Conservation (phyloP, 2,113 vertebrate species). For the Elephantulus edwardii region DNA sequence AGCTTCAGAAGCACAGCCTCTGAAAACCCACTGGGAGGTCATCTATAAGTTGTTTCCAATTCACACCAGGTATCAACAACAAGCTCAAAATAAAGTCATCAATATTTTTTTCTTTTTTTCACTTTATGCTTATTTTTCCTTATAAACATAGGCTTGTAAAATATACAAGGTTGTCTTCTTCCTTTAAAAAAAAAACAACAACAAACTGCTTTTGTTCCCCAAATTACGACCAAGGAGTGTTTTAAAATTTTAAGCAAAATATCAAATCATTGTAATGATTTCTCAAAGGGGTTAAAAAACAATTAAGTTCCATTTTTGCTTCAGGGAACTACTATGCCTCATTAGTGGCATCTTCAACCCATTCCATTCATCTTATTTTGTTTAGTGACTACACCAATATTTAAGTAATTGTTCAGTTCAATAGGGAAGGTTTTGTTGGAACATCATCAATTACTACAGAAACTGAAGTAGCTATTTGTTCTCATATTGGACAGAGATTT, state of each 20-base stretch:
- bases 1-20: no score
- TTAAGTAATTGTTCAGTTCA: constrained; percentile 64
- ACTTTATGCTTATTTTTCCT: background rate
- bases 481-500: background rate
- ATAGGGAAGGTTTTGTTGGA: background rate
- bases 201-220: background rate
- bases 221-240: background rate
- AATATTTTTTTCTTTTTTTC: background rate
- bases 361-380: constrained; percentile 55
- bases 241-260: background rate
- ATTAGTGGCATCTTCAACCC: constrained; percentile 24
- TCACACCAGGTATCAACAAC: no score
- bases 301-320: constrained; percentile 31
- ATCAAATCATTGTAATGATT: background rate
- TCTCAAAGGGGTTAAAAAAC: constrained; percentile 44
- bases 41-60: no score
- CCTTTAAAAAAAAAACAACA: no score
- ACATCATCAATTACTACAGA: background rate
- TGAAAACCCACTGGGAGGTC: no score
- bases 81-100: no score
- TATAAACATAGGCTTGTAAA: background rate
- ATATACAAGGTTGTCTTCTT: background rate
- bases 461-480: constrained; percentile 23
- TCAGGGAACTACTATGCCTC: constrained; percentile 24
- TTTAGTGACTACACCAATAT: constrained; percentile 32